Base-by-base conservation (phyloP, 2,888 invertebrate species). In the Escarpia spicata region DNA sequence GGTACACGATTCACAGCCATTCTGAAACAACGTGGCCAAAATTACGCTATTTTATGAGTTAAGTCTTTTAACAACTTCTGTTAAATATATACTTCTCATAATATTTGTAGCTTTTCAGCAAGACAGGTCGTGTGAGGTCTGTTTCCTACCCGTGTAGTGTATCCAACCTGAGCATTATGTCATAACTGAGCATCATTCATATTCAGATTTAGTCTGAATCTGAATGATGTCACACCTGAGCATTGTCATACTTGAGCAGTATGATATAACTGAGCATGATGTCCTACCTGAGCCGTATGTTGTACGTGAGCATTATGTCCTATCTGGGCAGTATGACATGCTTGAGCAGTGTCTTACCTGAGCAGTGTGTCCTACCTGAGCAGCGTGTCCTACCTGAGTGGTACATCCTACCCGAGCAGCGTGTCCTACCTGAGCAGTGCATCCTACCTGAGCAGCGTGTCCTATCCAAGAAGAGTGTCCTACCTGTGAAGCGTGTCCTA, bases 261-360 rank as follows among this genome's bases (percentile, higher is more conserved):
- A 10, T 52, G 12, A 52, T 12, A 8, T 52, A 52, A 1, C 8
- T 52, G 52, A 12, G 52, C 52, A 9, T 12, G 9, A 52, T 52
- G 52, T 52, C 75, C 96, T 96, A 96, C 93, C 96, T 96, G 26
- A 96, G 94, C 0, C 95, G 26, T 75, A 75, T 19, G 26, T 52
- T 19, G 4, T 75, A 75, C 26, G 26, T 75, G 75, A 26, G 75
- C 75, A 75, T 26, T 75, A 19, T 75, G 75, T 9, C 52, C 52
- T 9, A 52, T 52, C 52, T 52, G 52, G 15, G 52, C 52, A 52
- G 52, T 37, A 37, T 37, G 37, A 37, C 37, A 37, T 37, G 37
- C 37, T 37, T 52, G 15, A 52, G 9, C 52, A 52, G 52, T 52
- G 45, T 45, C 45, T 10, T 45, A 45, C 45, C 45, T 45, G 45